Base-by-base conservation (phyloP, 2,888 invertebrate species). In the Plagodis pulveraria region DNA sequence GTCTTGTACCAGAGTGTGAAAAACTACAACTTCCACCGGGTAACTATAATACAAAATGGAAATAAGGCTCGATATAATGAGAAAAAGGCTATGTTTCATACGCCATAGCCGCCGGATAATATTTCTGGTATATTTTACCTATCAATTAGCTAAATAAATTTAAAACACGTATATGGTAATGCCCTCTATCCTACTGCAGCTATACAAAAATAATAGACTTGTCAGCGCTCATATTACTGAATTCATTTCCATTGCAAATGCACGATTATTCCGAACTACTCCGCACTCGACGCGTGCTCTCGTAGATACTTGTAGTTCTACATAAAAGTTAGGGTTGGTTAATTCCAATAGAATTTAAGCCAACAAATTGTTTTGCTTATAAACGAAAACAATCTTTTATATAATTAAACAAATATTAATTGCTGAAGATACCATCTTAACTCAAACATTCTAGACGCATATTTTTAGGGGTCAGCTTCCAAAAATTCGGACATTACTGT, bases 181-280 rank as follows among this genome's bases (percentile, higher is more conserved):
- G 66, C 62, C 45, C 48, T 67, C 63, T 70, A 70, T 77, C 74
- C 76, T 69, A 76, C 76, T 74, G 69, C 72, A 70, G 70, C 71
- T 74, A 67, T 67, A 80, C 73, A 77, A 78, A 80, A 82, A 80
- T 84, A 83, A 86, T 84, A 80, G 77, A 83, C 74, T 76, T 78
- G 83, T 86, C 81, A 81, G 56, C 76, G 67, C 65, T 69, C 71
- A 67, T 73, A 72, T 73, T 72, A 72, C 71, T 73, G 72, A 72
- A 70, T 78, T 80, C 77, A 86, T 84, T 83, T 78, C 60, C 76
- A 75, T 81, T 82, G 80, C 80, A 80, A 84, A 86, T 83, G 72
- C 62, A 33, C 56, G 58, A 61, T 66, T 66, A 63, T 70, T 61
- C 59, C 49, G 56, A 61, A 58, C 62, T 56, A 59, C 73, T 74